phyloP scores from a whole-genome alignment of 2,888 invertebrate species.

The Calliphora vomitoria region DNA sequence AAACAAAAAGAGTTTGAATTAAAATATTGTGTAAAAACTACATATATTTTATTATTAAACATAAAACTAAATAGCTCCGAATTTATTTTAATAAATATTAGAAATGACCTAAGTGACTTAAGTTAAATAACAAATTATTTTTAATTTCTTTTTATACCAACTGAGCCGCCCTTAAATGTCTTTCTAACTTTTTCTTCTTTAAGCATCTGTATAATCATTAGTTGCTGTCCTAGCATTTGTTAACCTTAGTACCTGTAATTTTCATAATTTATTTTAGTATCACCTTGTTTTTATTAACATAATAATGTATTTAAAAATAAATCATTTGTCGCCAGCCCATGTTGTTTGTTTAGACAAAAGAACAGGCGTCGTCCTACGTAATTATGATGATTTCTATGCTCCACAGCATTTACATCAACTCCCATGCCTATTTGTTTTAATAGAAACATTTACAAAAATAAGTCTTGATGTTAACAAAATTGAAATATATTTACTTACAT shows the following conservation, averaged over 20 bases:
- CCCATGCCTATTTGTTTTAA: neutral
- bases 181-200: no score
- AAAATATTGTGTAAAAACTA: no score
- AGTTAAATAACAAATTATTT: no score
- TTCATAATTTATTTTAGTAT: neutral
- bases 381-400: slow-evolving; percentile 25
- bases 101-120: neutral
- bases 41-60: no score
- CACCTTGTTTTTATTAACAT: neutral
- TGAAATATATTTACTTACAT: neutral
- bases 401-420: neutral
- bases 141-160: no score
- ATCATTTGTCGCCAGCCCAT: neutral
- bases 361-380: neutral
- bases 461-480: neutral
- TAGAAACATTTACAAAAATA: neutral
- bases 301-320: neutral
- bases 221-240: neutral
- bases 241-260: slow-evolving; percentile 22
- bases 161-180: no score
- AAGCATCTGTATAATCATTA: no score
- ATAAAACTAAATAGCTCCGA: no score
- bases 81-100: no score
- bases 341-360: neutral
- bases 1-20: no score